Evolutionary conservation across 1,140 invertebrate species (phyloP).

Genomic region (Caenorhabditis inopinata): DNA sequence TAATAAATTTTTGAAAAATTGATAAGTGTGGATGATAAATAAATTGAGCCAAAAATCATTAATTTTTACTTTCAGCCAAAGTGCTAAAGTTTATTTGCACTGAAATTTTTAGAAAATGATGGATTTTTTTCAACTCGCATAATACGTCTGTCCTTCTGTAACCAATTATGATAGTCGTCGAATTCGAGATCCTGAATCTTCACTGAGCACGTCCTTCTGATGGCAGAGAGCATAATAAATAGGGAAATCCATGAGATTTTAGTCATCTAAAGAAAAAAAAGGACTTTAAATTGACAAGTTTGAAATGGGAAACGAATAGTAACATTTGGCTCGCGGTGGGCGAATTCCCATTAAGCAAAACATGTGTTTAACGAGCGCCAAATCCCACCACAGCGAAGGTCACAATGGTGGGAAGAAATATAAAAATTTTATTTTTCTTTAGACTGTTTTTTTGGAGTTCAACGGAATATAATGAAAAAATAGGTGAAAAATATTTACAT

Average conservation of each 20-base stretch:
- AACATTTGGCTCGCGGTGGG: no score
- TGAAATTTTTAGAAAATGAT: neutral
- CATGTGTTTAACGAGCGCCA: no score
- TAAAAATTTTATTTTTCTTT: no score
- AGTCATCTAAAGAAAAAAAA: neutral
- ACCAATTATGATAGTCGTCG: neutral
- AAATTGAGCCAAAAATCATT: no score
- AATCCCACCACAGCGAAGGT: no score
- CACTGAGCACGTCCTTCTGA: neutral
- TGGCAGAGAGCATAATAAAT: neutral
- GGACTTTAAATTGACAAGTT: neutral
- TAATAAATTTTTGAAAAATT: neutral
- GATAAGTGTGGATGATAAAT: no score
- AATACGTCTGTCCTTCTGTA: neutral
- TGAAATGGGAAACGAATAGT: no score
- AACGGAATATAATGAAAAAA: no score
- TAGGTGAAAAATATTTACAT: no score
- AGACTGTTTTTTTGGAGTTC: no score
- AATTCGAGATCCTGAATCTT: neutral
- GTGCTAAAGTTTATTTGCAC: neutral
- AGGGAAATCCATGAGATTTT: neutral
- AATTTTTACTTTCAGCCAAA: neutral
- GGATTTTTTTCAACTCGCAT: neutral
- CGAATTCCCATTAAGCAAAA: no score
- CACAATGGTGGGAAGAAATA: no score